These are phyloP conservation scores for Drosophila micromelanica DNA, from an alignment of 1,140 invertebrate species.

Conservation along the genomic window DNA sequence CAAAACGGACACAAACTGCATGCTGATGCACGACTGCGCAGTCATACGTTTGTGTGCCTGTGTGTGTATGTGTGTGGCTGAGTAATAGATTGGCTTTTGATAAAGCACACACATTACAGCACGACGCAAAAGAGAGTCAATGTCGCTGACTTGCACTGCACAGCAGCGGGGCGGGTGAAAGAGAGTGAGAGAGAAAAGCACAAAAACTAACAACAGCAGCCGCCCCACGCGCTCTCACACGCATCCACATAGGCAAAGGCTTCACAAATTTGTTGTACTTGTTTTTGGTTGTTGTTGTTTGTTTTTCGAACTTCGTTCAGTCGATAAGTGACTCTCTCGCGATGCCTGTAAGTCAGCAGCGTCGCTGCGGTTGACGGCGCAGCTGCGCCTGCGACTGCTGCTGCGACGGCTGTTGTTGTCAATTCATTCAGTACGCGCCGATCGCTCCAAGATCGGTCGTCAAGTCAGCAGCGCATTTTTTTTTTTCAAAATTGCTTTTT, in stretches of 20 bases:
- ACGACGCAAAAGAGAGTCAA: slow-evolving; percentile 55
- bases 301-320: slow-evolving; percentile 8
- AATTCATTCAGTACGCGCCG: slow-evolving; percentile 74
- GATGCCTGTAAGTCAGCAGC: slow-evolving; percentile 18
- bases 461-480: slow-evolving; percentile 70
- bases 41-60: background rate
- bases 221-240: slow-evolving; percentile 15
- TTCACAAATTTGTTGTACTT: slow-evolving; percentile 1
- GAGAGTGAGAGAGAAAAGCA: slow-evolving; percentile 16
- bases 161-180: background rate
- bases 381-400: slow-evolving; percentile 25
- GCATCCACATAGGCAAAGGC: slow-evolving; percentile 38
- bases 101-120: slow-evolving; percentile 29
- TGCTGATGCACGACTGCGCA: slow-evolving; percentile 6
- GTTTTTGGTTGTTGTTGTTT: slow-evolving; percentile 21
- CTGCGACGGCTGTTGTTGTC: slow-evolving; percentile 53
- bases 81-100: slow-evolving; percentile 28
- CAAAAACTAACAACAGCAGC: slow-evolving; percentile 5
- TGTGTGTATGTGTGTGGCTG: background rate
- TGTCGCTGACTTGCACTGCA: slow-evolving; percentile 30
- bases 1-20: slow-evolving; percentile 11
- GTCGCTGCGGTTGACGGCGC: background rate
- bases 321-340: slow-evolving; percentile 43
- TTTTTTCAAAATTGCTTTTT: slow-evolving; percentile 40
- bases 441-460: slow-evolving; percentile 77